These are phyloP conservation scores for Agapornis canus DNA, from an alignment of 2,797 vertebrate genomes.

Conservation along the genomic window DNA sequence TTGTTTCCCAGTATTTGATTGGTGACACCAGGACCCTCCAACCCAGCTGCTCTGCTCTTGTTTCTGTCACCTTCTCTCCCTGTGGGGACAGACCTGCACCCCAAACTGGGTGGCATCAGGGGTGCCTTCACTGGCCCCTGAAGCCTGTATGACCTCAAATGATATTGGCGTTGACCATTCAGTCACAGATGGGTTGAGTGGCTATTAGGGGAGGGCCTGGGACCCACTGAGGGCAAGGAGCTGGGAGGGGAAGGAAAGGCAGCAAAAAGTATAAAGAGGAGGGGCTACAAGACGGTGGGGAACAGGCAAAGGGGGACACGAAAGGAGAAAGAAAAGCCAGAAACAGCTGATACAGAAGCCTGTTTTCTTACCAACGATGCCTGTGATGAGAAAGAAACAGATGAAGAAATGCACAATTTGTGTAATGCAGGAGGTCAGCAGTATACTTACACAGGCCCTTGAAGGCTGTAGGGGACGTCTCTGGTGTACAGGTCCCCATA, in stretches of 20 bases:
- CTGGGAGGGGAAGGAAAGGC: rapidly evolving
- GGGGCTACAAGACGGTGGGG: not conserved
- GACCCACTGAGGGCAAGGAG: not conserved
- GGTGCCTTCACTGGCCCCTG: not conserved
- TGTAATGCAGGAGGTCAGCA: not conserved
- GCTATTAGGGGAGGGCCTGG: not conserved
- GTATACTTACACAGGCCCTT: not conserved
- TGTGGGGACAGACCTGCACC: not conserved
- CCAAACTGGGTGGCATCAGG: not conserved
- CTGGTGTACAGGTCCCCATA: rapidly evolving
- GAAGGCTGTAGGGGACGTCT: not conserved
- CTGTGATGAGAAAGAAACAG: not conserved
- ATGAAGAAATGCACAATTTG: not conserved
- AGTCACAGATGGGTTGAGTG: not conserved
- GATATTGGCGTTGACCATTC: not conserved
- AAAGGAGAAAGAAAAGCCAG: not conserved
- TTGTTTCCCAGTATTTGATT: not conserved
- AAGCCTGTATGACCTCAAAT: not conserved
- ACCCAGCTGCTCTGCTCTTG: not conserved
- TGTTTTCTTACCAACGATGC: rapidly evolving
- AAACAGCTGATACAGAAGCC: not conserved
- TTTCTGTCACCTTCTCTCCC: not conserved
- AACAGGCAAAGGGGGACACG: not conserved
- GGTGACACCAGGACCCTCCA: not conserved
- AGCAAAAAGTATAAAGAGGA: not conserved